Conservation (phyloP, 2,113 vertebrate genomes). For the Meriones unguiculatus region DNA sequence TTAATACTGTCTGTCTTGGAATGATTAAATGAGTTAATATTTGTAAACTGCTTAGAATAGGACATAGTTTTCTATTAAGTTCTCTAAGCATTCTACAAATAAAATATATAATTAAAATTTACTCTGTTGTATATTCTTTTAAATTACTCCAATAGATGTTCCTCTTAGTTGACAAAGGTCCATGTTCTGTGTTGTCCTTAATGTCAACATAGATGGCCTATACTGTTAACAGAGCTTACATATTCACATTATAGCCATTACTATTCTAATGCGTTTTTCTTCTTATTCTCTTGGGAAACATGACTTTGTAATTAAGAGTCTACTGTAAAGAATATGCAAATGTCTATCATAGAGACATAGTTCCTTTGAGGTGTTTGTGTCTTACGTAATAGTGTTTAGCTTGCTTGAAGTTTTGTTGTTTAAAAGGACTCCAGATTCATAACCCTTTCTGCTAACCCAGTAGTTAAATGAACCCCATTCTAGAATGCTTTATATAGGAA, state of each 20-base stretch:
- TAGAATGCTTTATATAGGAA: neutral
- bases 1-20: slow-evolving; percentile 10
- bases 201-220: neutral
- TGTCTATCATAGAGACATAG: neutral
- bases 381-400: neutral
- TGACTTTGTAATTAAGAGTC: neutral
- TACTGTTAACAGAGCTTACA: neutral
- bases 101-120: slow-evolving; percentile 13
- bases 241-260: neutral
- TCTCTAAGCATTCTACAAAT: slow-evolving; percentile 17
- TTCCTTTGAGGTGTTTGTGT: neutral
- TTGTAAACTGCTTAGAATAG: slow-evolving; percentile 23
- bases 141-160: slow-evolving; percentile 56
- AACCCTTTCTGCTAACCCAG: neutral
- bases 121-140: neutral
- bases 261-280: neutral
- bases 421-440: neutral
- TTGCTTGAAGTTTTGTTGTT: neutral
- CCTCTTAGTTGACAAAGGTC: slow-evolving; percentile 55
- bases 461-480: neutral
- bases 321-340: neutral
- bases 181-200: slow-evolving; percentile 20
- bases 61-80: neutral
- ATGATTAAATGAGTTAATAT: slow-evolving; percentile 60
- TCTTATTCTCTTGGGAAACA: neutral